A percentile compares a stretch with the other conserved stretches of the same genome.
These are phyloP conservation scores for Tinamus major DNA, from an alignment of 2,797 vertebrate species.

Conservation along the genomic window DNA sequence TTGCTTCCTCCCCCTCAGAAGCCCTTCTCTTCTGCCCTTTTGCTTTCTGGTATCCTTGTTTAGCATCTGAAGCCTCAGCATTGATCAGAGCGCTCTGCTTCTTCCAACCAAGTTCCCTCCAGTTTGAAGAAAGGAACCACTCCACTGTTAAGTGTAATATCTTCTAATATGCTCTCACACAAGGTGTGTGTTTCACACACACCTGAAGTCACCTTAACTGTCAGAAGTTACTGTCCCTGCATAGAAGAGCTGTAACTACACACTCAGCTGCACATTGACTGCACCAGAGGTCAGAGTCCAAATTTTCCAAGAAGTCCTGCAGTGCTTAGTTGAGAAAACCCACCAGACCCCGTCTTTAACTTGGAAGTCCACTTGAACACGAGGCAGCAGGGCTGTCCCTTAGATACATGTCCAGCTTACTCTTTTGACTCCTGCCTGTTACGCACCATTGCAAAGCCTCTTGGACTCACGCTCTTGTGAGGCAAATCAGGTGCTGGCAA, in stretches of 20 bases:
- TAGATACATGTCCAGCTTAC: fast-evolving
- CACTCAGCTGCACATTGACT: background rate
- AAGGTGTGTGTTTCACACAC: background rate
- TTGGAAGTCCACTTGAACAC: background rate
- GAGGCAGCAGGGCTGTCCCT: background rate
- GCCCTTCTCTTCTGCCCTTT: background rate
- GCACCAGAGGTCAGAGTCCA: background rate
- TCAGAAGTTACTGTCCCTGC: no score
- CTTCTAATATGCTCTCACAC: background rate
- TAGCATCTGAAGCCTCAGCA: background rate
- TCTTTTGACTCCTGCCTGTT: background rate
- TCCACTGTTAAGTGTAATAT: background rate
- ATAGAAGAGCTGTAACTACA: background rate
- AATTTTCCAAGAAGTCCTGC: background rate
- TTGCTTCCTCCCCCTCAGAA: background rate
- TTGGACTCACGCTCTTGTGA: background rate
- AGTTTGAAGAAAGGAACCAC: background rate
- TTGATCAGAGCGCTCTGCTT: background rate
- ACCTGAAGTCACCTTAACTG: background rate
- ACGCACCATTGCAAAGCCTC: background rate
- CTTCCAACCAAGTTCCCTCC: background rate
- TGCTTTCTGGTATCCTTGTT: background rate
- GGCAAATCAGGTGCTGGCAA: background rate
- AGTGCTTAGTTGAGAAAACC: background rate
- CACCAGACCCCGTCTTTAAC: background rate